Evolutionary conservation across 35 echinoderm and acorn worm species (phyloP), one percentile per base, ranked within the genome.

Genomic region (Strongylocentrotus purpuratus): DNA sequence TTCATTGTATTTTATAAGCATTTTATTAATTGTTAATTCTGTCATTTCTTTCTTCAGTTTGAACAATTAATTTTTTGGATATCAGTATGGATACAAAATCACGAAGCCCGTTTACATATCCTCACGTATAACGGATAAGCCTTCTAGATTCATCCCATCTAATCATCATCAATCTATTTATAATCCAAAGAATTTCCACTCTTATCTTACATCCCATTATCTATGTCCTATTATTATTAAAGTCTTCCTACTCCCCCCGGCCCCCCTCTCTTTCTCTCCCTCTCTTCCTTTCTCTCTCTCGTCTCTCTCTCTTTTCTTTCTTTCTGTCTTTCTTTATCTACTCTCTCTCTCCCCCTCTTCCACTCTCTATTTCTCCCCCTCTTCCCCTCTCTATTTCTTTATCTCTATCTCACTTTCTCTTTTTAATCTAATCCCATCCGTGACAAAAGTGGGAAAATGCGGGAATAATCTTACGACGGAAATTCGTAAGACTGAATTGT

Each of bases 401-500:
- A 8, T 14, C 8, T 55, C 50, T 55, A 8, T 55, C 50, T 4
- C 61, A 5, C 61, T 70, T 28, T 65, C 60, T 65, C 60, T 65
- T 25, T 65, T 18, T 65, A 17, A 17, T 70, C 60, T 18, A 28
- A 70, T 4, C 61, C 6, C 61, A 22, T 70, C 61, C 61, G 2
- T 4, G 25, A 70, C 18, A 70, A 70, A 70, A 70, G 17, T 18
- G 61, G 14, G 14, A 55, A 70, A 70, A 70, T 22, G 61, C 61
- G 61, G 61, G 61, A 70, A 28, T 70, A 70, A 70, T 70, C 61
- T 70, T 13, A 18, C 25, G 6, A 70, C 61, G 61, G 61, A 70
- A 70, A 70, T 70, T 70, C 61, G 61, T 70, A 70, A 70, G 61
- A 70, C 61, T 70, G 61, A 70, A 70, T 70, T 70, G 61, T 70